phyloP scores from a whole-genome alignment of 2,797 vertebrate species.

The Peromyscus melanophrys region DNA sequence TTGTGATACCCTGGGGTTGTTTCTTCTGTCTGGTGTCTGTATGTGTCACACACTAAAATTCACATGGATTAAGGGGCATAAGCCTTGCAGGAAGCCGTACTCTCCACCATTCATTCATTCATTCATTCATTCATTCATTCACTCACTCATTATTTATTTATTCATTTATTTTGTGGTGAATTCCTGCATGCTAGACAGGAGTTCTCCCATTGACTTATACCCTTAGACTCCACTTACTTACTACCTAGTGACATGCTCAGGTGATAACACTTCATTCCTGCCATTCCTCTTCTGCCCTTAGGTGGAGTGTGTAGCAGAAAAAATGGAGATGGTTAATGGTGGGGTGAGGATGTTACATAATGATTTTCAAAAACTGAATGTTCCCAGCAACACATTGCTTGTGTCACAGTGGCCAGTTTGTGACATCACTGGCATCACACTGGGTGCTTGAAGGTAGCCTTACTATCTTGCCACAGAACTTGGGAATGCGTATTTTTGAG shows the following conservation, averaged over 20 bases:
- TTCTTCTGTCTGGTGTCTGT: background rate
- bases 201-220: background rate
- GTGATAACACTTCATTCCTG: background rate
- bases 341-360: background rate
- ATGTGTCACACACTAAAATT: background rate
- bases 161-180: background rate
- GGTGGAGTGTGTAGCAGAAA: background rate
- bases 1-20: background rate
- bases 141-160: background rate
- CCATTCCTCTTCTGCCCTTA: background rate
- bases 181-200: background rate
- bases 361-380: background rate
- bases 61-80: background rate
- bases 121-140: background rate
- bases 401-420: background rate
- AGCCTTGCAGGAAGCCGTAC: constrained; percentile 39
- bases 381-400: background rate
- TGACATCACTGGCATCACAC: background rate
- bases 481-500: background rate
- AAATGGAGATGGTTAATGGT: background rate
- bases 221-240: background rate
- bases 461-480: background rate
- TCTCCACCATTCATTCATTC: background rate
- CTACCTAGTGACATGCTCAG: background rate
- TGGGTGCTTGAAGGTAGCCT: background rate